phyloP scores from a whole-genome alignment of 2,888 invertebrate genomes.

The Augiades crinisus region DNA sequence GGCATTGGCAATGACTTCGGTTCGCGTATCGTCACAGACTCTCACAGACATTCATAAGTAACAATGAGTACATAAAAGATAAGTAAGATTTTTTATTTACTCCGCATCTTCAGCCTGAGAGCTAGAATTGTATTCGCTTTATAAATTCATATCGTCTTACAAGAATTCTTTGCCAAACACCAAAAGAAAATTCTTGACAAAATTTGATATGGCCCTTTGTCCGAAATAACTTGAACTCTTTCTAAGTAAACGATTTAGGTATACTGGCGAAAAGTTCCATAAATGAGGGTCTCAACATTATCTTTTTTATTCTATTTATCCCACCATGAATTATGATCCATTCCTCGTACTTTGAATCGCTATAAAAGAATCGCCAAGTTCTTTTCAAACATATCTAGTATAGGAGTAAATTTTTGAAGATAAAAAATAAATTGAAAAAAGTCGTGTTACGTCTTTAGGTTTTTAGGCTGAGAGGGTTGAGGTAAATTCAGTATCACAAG shows the following conservation, averaged over 20 bases:
- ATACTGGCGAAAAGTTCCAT: background rate
- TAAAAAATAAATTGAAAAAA: too few species aligned
- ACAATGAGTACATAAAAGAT: too few species aligned
- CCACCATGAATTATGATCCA: background rate
- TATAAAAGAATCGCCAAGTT: too few species aligned
- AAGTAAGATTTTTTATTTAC: background rate
- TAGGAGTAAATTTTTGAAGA: too few species aligned
- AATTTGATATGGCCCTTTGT: slow-evolving; percentile 4
- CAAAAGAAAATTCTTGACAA: slow-evolving; percentile 6
- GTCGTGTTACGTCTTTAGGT: too few species aligned
- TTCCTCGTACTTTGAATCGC: too few species aligned
- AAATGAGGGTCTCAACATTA: background rate
- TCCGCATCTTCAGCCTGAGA: background rate
- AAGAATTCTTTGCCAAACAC: slow-evolving; percentile 4
- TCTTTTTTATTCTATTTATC: background rate
- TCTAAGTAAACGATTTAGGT: slow-evolving; percentile 1
- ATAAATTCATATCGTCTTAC: slow-evolving; percentile 5
- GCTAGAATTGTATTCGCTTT: slow-evolving; percentile 2
- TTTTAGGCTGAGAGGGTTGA: too few species aligned
- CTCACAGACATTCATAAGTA: too few species aligned
- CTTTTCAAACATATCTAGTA: too few species aligned
- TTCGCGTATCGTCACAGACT: too few species aligned
- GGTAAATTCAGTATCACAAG: too few species aligned
- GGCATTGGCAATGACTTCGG: too few species aligned
- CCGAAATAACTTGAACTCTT: background rate